Percentiles rank a stretch among this genome's conserved stretches.
Evolutionary conservation across 1,140 invertebrate species (phyloP).

Genomic region (Sipha flava): DNA sequence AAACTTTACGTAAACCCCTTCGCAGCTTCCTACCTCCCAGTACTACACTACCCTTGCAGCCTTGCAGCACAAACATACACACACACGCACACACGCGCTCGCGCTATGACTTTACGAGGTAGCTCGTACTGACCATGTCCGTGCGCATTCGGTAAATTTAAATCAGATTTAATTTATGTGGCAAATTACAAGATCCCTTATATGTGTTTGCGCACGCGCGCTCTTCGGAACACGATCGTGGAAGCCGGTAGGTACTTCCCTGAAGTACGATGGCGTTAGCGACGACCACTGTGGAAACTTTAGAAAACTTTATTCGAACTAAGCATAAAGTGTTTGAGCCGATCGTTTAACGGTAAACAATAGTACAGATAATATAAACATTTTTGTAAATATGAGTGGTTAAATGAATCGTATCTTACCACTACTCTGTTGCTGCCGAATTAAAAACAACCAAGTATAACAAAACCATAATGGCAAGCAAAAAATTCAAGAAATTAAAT

Average conservation of each 20-base stretch:
- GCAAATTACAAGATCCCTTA: constrained; percentile 16
- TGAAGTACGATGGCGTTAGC: neutral
- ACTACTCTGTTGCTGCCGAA: too few species aligned
- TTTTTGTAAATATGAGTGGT: too few species aligned
- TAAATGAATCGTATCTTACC: too few species aligned
- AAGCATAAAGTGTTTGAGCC: neutral
- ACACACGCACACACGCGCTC: neutral
- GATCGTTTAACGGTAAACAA: too few species aligned
- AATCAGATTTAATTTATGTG: constrained; percentile 32
- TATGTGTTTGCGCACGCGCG: neutral
- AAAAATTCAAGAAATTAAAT: too few species aligned
- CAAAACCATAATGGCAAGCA: too few species aligned
- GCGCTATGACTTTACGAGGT: neutral
- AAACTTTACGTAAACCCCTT: constrained; percentile 27
- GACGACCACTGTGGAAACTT: neutral
- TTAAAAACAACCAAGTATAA: too few species aligned
- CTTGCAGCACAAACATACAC: neutral
- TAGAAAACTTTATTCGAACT: neutral
- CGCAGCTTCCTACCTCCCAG: neutral
- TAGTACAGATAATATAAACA: too few species aligned
- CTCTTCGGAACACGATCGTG: too few species aligned
- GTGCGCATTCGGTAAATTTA: constrained; percentile 19
- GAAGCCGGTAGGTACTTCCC: too few species aligned
- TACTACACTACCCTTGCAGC: too few species aligned
- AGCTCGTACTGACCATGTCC: neutral